phyloP scores from a whole-genome alignment of 2,888 invertebrate species.

The Omphaloscelis lunosa region DNA sequence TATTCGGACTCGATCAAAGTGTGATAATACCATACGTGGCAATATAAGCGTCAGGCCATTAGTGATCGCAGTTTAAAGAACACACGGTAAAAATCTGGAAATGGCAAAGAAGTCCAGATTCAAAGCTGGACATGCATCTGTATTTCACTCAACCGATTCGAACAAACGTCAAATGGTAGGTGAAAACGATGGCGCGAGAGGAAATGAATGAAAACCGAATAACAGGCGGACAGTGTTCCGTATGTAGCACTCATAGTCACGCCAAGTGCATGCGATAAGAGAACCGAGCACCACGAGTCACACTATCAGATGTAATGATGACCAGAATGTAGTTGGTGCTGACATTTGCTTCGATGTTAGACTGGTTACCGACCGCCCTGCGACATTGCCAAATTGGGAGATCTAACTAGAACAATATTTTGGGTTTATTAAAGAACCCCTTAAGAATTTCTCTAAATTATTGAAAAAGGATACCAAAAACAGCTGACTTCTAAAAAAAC shows the following conservation, averaged over 20 bases:
- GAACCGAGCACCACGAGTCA: not conserved
- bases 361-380: too few species aligned
- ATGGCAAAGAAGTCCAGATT: not conserved
- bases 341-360: not conserved
- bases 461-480: not conserved
- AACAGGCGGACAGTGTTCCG: slow-evolving; percentile 14
- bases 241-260: slow-evolving; percentile 23
- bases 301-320: not conserved
- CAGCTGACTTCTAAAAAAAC: not conserved
- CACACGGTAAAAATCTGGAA: not conserved
- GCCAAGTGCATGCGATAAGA: not conserved
- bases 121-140: slow-evolving; percentile 22
- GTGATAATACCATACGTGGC: not conserved
- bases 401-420: not conserved
- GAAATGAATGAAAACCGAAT: slow-evolving; percentile 21
- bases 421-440: not conserved
- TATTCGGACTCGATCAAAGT: not conserved
- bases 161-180: slow-evolving; percentile 18
- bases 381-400: not conserved
- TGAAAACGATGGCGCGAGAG: slow-evolving; percentile 20
- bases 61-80: not conserved
- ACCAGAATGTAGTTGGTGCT: not conserved
- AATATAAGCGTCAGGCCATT: not conserved
- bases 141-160: slow-evolving; percentile 25
- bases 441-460: not conserved